A percentile compares a stretch with the other conserved stretches of the same genome.
Conservation (phyloP, 2,113 vertebrate genomes). For the Halcyon malimbica region DNA sequence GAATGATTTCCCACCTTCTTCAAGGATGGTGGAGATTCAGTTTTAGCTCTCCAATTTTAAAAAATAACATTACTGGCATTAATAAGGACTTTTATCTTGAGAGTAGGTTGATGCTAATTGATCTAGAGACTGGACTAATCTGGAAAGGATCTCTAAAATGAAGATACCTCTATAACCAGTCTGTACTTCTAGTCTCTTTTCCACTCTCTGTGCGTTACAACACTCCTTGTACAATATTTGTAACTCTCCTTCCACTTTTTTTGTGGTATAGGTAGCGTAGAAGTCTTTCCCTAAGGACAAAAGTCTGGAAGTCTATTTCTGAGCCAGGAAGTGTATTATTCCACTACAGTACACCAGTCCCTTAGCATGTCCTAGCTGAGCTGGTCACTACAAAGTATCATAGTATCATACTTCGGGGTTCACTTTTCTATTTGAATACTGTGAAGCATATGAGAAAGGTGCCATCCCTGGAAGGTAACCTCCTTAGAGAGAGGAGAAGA, state of each 20-base stretch:
- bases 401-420: not conserved
- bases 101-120: not conserved
- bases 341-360: not conserved
- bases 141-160: not conserved
- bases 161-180: not conserved
- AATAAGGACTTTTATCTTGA: not conserved
- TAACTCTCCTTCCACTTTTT: not conserved
- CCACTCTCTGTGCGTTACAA: not conserved
- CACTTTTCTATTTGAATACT: not conserved
- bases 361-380: not conserved
- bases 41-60: not conserved
- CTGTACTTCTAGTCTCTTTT: not conserved
- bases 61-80: not conserved
- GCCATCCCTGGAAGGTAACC: not conserved
- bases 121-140: not conserved
- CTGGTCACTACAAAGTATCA: not conserved
- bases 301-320: not conserved
- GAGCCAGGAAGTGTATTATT: not conserved
- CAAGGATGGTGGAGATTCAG: not conserved
- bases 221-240: not conserved
- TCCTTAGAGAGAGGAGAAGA: not conserved
- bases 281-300: not conserved
- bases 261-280: not conserved
- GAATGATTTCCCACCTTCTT: not conserved
- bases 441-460: not conserved